Percentiles rank a stretch among this genome's conserved stretches.
Evolutionary conservation across 2,888 invertebrate genomes (phyloP).

Genomic region (Gortyna flavago): DNA sequence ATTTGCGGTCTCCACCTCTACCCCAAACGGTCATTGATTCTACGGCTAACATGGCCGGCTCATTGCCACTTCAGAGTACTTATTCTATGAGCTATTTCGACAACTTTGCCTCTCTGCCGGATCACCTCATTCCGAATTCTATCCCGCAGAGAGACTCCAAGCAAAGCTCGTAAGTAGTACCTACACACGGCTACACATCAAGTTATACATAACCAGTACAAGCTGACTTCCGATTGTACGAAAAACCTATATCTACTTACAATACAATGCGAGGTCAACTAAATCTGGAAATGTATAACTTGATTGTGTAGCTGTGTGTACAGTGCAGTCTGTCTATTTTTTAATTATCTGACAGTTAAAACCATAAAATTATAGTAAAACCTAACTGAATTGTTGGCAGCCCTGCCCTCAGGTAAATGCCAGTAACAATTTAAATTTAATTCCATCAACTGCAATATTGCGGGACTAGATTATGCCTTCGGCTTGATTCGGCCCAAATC

Average conservation of each 20-base stretch:
- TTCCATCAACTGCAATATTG: conserved; percentile 64
- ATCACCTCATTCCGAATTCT: background rate
- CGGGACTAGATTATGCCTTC: conserved; percentile 55
- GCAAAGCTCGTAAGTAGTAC: background rate
- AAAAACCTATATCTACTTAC: too few species aligned
- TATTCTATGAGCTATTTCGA: background rate
- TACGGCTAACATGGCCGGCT: background rate
- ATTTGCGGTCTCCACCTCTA: background rate
- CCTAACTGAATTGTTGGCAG: conserved; percentile 23
- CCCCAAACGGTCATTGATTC: background rate
- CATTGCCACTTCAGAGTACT: background rate
- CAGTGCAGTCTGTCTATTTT: background rate
- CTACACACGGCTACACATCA: too few species aligned
- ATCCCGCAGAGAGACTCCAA: background rate
- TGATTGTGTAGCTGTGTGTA: too few species aligned
- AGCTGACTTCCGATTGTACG: too few species aligned
- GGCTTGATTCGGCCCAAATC: conserved; percentile 40
- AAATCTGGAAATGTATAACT: too few species aligned
- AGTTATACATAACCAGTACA: too few species aligned
- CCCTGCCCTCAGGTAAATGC: conserved; percentile 62
- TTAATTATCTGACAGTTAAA: background rate
- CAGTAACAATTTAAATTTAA: conserved; percentile 61
- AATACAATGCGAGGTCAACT: too few species aligned
- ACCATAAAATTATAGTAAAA: background rate
- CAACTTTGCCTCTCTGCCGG: background rate